Evolutionary conservation across 2,797 vertebrate species (phyloP), one percentile per base, ranked within the genome.

Genomic region (Dipus sagitta): DNA sequence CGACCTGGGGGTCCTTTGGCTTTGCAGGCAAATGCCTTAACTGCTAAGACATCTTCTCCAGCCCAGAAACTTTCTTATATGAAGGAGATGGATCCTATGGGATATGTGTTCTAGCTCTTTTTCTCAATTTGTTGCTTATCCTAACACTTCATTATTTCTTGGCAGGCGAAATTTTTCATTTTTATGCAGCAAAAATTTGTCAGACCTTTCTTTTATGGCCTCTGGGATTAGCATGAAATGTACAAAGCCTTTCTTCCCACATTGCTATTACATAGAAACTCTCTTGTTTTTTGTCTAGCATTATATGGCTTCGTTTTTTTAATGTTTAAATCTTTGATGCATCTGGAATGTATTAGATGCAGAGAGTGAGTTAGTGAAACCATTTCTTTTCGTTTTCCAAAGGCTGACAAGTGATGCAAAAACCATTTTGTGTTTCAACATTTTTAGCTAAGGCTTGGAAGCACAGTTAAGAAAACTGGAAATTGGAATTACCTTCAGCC

Each of bases 261-360:
- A 72, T 79, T 94, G 75, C 91, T 76, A 87, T 90, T 88, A 14
- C 85, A 89, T 86, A 83, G 77, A 90, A 93, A 92, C 82, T 86
- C 79, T 86, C 42, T 62, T 28, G 38, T 54, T 88, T 90, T 94
- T 87, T 83, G 79, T 65, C 72, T 71, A 85, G 47, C 24, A 70
- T 96, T 92, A 94, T 88, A 92, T 94, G 75, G 60, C 62, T 96
- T 92, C 34, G 77, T 75, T 88, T 96, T 92, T 92, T 76, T 11
- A 10, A 64, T 93, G 74, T 91, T 96, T 90, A 85, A 93, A 91
- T 97, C 65, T 95, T 96, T 92, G 70, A 79, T 96, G 42, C 85
- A 92, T 95, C 95, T 97, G 96, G 91, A 95, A 78, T 76, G 30
- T 92, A 96, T 93, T 86, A 92, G 81, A 85, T 78, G 77, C 42